Evolutionary conservation across 64 coral and sea anemone genomes (phyloP).

Genomic region (Actinia equina): DNA sequence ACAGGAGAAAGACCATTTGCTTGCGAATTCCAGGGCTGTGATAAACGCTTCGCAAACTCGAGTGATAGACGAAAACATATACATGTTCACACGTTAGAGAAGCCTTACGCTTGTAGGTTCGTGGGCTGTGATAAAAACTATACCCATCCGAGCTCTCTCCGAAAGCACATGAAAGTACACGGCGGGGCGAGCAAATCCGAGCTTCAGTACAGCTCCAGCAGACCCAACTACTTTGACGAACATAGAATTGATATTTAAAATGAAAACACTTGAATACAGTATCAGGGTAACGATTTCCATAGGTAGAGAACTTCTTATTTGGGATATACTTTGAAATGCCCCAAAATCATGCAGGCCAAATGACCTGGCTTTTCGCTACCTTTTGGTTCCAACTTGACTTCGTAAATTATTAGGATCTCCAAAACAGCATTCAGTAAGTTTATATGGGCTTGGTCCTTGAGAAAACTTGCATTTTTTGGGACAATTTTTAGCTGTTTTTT

Average conservation of each 20-base stretch:
- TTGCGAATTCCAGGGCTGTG: conserved; percentile 55
- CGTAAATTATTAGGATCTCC: neutral
- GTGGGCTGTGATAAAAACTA: conserved; percentile 67
- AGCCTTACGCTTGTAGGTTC: conserved; percentile 60
- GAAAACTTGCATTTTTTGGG: neutral
- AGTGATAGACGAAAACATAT: conserved; percentile 65
- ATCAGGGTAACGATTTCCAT: neutral
- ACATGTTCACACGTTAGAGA: conserved; percentile 63
- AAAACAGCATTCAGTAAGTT: neutral
- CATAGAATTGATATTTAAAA: conserved; percentile 40
- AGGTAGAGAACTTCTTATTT: no score
- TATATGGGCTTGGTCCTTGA: no score
- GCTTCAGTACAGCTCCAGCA: neutral
- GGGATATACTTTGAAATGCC: neutral
- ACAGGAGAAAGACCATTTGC: conserved; percentile 64
- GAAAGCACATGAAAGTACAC: conserved; percentile 69
- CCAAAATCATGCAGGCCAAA: no score
- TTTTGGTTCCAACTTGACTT: neutral
- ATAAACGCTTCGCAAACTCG: conserved; percentile 67
- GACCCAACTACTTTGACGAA: conserved; percentile 26
- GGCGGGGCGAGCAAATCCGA: neutral
- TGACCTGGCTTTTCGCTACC: neutral
- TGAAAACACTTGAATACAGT: neutral
- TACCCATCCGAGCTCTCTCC: conserved; percentile 53
- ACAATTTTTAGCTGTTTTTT: neutral